Evolutionary conservation across 2,113 vertebrate species (phyloP), one percentile per base, ranked within the genome.

Genomic region (Trematocara nigrifrons): DNA sequence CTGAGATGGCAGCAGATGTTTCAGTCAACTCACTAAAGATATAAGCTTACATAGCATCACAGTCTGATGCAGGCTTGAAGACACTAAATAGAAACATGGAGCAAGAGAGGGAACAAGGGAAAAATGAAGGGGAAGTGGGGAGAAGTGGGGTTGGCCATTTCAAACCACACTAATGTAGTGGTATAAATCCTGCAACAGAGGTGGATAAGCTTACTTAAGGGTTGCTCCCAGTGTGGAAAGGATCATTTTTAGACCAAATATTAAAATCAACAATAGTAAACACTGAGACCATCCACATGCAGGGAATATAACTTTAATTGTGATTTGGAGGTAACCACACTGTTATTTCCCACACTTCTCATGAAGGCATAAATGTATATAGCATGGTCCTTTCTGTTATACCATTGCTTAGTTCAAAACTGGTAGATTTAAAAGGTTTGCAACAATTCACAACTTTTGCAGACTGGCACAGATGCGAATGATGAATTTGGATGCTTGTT

Each of bases 1-100:
- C 83, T 45, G 52, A 80, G 82, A 92, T 90, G 82, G 83, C 88
- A 91, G 54, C 59, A 80, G 82, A 89, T 86, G 59, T 80, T 79
- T 66, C 53, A 76, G 77, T 56, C 6, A n/a, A 45, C 80, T 82
- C 40, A 83, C 64, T 10, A 42, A 90, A 85, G 89, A 95, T 92
- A 87, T 91, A 81, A 61, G 69, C 85, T 91, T 89, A 92, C 80
- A 79, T n/a, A 53, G 74, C 8, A 15, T 64, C 59, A 38, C 61
- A 90, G 49, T 77, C 42, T 49, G 45, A 49, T 49, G 69, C 69
- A 47, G 22, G 40, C 8, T 47, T 74, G 20, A 22, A 74, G 66
- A 9, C 40, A 74, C 40, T 47, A 74, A 74, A 74, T 29, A 29
- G 20, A 45, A 74, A 47, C 40, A 29, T 45, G 18, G 69, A 47